phyloP scores from a whole-genome alignment of 37 sponge, comb jelly and placozoan genomes.

The Geodia barretti region DNA sequence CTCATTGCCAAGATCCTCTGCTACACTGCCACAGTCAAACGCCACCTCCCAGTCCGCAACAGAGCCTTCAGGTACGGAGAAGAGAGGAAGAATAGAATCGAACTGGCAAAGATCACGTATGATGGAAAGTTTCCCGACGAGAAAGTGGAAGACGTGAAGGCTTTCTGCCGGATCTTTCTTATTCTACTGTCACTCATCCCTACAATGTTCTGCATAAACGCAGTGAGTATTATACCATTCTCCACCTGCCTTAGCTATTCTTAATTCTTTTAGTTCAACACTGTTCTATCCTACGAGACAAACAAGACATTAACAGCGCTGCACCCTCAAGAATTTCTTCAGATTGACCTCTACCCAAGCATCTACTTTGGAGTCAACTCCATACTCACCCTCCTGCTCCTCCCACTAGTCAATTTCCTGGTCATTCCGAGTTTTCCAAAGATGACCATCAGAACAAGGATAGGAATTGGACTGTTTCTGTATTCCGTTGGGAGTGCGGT shows the following conservation, averaged over 20 bases:
- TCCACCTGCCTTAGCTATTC: too few species aligned
- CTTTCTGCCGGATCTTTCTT: conserved; percentile 32
- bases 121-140: conserved; percentile 6
- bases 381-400: not conserved
- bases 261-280: not conserved
- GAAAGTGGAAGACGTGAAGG: conserved; percentile 18
- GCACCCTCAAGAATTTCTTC: not conserved
- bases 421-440: conserved; percentile 16
- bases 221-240: not conserved
- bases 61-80: conserved; percentile 15
- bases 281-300: not conserved
- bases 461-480: conserved; percentile 21
- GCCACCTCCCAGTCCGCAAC: not conserved
- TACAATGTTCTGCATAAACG: not conserved
- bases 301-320: not conserved
- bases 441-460: conserved; percentile 9
- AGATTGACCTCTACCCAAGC: not conserved
- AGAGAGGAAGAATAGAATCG: conserved; percentile 6
- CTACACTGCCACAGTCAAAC: not conserved
- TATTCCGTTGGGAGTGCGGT: not conserved
- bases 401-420: conserved; percentile 34
- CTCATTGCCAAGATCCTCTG: not conserved
- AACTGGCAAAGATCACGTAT: conserved; percentile 5
- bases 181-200: conserved; percentile 9
- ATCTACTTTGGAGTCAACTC: not conserved